A percentile compares a stretch with the other conserved stretches of the same genome.
Evolutionary conservation across 2,888 invertebrate species (phyloP).

Genomic region (Drosophila nigritarsus): DNA sequence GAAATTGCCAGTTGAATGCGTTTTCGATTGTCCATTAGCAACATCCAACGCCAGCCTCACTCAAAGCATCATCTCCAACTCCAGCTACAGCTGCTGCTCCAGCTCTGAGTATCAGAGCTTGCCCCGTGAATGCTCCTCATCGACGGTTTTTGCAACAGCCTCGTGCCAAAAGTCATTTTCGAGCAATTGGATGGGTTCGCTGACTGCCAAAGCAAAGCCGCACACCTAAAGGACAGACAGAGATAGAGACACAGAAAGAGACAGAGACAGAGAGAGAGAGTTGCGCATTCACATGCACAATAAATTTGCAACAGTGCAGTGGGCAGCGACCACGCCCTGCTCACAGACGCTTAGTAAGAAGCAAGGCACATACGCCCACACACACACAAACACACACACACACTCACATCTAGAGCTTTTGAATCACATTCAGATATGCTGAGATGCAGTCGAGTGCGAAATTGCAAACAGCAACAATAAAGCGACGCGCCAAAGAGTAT

Average conservation of each 20-base stretch:
- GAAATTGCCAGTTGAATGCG: constrained; percentile 80
- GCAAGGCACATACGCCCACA: constrained; percentile 28
- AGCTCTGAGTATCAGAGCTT: constrained; percentile 42
- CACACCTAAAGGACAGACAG: constrained; percentile 14
- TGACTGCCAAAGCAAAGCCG: constrained; percentile 58
- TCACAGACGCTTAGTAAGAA: constrained; percentile 56
- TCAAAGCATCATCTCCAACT: constrained; percentile 9
- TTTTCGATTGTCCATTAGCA: constrained; percentile 80
- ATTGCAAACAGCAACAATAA: constrained; percentile 68
- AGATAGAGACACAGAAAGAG: not conserved
- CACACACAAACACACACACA: constrained; percentile 3
- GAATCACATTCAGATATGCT: constrained; percentile 58
- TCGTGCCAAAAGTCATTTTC: constrained; percentile 79
- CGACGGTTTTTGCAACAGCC: constrained; percentile 52
- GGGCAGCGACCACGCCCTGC: constrained; percentile 57
- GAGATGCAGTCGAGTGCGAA: constrained; percentile 75
- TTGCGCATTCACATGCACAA: constrained; percentile 66
- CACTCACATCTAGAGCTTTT: constrained; percentile 20
- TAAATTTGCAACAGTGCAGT: constrained; percentile 72
- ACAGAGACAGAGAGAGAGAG: not conserved
- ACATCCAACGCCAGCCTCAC: constrained; percentile 30
- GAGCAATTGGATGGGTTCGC: constrained; percentile 76
- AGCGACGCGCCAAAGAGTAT: constrained; percentile 55
- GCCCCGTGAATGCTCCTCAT: constrained; percentile 5
- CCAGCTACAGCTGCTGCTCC: constrained; percentile 3